Evolutionary conservation across 2,888 invertebrate genomes (phyloP).

Genomic region (Acanthoscelides obtectus): DNA sequence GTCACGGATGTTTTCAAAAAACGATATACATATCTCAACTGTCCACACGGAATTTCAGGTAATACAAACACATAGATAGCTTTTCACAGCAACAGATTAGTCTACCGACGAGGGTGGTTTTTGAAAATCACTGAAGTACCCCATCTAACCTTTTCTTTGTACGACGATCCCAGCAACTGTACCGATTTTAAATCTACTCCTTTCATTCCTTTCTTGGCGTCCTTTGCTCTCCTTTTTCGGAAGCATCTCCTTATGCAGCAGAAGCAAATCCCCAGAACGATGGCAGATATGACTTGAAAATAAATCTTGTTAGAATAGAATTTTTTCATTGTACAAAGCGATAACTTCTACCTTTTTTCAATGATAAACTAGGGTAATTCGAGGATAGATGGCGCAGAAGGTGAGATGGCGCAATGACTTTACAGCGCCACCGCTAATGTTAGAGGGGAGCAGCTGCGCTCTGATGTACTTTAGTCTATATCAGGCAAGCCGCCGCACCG

Average conservation of each 20-base stretch:
- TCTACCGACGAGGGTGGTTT: background rate
- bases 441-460: no score
- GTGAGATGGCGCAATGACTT: no score
- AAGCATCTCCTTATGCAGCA: conserved; percentile 90
- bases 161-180: conserved; percentile 90
- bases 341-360: no score
- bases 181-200: conserved; percentile 96
- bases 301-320: background rate
- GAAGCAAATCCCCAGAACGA: conserved; percentile 82
- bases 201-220: conserved; percentile 90
- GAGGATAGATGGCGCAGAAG: no score
- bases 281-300: conserved; percentile 62
- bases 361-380: no score
- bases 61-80: background rate
- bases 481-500: no score
- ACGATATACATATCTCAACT: background rate
- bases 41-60: background rate
- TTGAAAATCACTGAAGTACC: background rate
- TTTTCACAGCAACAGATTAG: background rate
- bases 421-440: no score
- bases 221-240: conserved; percentile 88
- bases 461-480: no score
- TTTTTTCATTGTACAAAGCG: no score
- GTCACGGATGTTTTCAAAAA: background rate
- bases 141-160: conserved; percentile 90